phyloP scores from a whole-genome alignment of 2,888 invertebrate genomes.

The Rhimphoctona megacephalus region DNA sequence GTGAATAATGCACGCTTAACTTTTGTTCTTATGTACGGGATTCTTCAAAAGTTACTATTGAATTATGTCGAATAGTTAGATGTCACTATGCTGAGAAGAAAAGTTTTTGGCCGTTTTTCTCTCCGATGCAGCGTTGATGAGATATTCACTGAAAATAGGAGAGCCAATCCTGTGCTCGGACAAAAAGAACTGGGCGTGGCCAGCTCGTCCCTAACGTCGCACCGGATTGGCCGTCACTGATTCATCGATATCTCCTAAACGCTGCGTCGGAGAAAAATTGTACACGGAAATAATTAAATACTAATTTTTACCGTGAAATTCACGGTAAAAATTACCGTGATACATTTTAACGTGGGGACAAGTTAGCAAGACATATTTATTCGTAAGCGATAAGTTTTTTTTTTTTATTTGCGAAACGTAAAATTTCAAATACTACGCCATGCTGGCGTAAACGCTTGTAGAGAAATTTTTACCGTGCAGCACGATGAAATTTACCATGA shows the following conservation, averaged over 20 bases:
- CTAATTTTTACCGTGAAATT: too few relatives aligned
- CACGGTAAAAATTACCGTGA: too few relatives aligned
- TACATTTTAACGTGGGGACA: too few relatives aligned
- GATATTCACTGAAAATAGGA: neutral
- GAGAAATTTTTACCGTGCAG: too few relatives aligned
- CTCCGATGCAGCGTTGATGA: neutral
- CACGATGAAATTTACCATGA: too few relatives aligned
- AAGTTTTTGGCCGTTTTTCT: neutral
- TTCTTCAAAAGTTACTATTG: neutral
- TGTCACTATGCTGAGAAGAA: neutral
- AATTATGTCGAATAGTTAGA: neutral
- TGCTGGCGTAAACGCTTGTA: too few relatives aligned
- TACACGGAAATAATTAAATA: too few relatives aligned
- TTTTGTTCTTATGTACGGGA: conserved; percentile 19
- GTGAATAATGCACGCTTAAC: conserved; percentile 4
- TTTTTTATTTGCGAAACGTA: too few relatives aligned
- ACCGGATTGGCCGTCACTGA: neutral
- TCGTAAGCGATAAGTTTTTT: too few relatives aligned
- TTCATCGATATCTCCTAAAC: neutral
- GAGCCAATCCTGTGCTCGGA: neutral
- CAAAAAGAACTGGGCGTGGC: neutral
- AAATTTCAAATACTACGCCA: too few relatives aligned
- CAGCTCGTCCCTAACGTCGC: neutral
- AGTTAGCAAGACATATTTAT: too few relatives aligned
- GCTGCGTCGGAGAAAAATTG: neutral